Percentiles rank a stretch among this genome's conserved stretches.
These are phyloP conservation scores for Engystomops pustulosus DNA, from an alignment of 2,113 vertebrate genomes.

Conservation along the genomic window DNA sequence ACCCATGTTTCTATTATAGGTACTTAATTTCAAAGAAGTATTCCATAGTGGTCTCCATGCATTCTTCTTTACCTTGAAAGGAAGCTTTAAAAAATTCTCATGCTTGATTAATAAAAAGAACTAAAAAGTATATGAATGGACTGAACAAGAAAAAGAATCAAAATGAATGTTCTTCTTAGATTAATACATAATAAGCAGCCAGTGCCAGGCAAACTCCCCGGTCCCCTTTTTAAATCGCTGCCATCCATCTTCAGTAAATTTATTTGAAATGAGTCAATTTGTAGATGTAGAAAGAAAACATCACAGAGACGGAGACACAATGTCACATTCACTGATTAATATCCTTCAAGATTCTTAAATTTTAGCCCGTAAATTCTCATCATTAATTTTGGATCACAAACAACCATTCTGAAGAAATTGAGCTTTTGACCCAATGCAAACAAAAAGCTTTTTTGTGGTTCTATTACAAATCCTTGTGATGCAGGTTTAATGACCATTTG, in stretches of 20 bases:
- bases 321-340: constrained; percentile 2
- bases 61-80: constrained; percentile 9
- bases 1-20: not conserved
- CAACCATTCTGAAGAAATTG: not conserved
- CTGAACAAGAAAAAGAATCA: constrained; percentile 21
- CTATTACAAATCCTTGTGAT: constrained; percentile 16
- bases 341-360: not conserved
- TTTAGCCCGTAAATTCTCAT: constrained; percentile 3
- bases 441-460: not conserved
- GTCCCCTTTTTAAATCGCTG: not conserved
- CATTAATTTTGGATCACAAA: constrained; percentile 17
- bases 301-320: not conserved
- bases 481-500: constrained; percentile 13
- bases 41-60: not conserved
- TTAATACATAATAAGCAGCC: constrained; percentile 20
- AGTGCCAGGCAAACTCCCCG: not conserved
- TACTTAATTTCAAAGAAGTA: not conserved
- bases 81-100: not conserved
- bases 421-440: constrained; percentile 9
- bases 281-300: constrained; percentile 25
- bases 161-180: constrained; percentile 35
- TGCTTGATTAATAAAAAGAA: not conserved
- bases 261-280: constrained; percentile 16
- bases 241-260: constrained; percentile 19
- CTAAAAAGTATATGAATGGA: not conserved